These are phyloP conservation scores for Cecropterus lyciades DNA, from an alignment of 1,140 invertebrate genomes.

Conservation along the genomic window DNA sequence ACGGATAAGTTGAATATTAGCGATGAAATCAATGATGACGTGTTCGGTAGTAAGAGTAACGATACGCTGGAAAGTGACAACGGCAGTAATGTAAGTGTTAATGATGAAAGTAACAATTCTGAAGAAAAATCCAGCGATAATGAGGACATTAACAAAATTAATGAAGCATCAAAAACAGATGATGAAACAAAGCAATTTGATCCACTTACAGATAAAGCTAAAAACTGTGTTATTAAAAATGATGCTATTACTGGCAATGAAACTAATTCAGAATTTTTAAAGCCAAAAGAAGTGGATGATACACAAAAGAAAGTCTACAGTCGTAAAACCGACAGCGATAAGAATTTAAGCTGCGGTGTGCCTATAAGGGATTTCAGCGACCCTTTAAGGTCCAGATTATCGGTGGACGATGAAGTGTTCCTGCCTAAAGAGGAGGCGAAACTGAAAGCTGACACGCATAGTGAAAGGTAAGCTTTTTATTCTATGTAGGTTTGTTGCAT, in stretches of 20 bases:
- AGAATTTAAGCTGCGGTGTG: slow-evolving; percentile 76
- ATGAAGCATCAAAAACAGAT: slow-evolving; percentile 13
- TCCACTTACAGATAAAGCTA: slow-evolving; percentile 14
- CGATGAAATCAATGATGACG: slow-evolving; percentile 35
- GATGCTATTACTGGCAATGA: slow-evolving; percentile 13
- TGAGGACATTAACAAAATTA: slow-evolving; percentile 11
- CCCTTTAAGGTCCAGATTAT: slow-evolving; percentile 89
- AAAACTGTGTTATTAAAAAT: slow-evolving; percentile 2
- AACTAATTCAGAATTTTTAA: slow-evolving; percentile 10
- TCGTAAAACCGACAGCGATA: slow-evolving; percentile 71
- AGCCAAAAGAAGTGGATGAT: slow-evolving; percentile 46
- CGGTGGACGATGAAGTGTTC: slow-evolving; percentile 85
- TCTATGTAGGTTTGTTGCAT: neutral
- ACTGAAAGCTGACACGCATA: slow-evolving; percentile 67
- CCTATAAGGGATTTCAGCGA: slow-evolving; percentile 89
- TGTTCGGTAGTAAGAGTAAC: slow-evolving; percentile 27
- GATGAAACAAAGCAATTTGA: no score
- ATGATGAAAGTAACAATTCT: neutral
- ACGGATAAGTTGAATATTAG: slow-evolving; percentile 11
- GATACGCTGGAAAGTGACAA: slow-evolving; percentile 28
- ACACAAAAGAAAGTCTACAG: slow-evolving; percentile 50
- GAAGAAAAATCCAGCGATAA: slow-evolving; percentile 29
- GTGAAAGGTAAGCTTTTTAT: slow-evolving; percentile 59
- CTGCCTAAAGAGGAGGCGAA: slow-evolving; percentile 65
- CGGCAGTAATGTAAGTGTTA: slow-evolving; percentile 5